Conservation (phyloP, 2,888 invertebrate genomes). For the Oxystoma pomonae region DNA sequence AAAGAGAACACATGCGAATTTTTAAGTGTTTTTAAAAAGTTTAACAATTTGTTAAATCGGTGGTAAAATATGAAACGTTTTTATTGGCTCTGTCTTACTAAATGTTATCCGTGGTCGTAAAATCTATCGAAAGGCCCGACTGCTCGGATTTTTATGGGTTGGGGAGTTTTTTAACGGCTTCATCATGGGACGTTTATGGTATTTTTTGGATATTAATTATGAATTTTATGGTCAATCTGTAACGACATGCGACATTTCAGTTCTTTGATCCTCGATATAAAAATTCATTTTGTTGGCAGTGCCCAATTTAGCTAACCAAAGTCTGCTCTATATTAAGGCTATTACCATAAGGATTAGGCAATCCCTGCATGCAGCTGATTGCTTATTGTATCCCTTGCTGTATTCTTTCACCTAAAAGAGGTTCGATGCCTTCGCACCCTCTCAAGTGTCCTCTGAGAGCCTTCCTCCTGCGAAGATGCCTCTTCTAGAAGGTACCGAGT, state of each 20-base stretch:
- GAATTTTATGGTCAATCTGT: not conserved
- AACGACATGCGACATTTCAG: not conserved
- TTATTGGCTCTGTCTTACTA: conserved; percentile 13
- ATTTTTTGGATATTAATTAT: not conserved
- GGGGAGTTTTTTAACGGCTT: conserved; percentile 17
- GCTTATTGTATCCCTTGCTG: no score
- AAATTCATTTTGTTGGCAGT: not conserved
- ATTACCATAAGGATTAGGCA: no score
- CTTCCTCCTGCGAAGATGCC: no score
- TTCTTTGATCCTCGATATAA: not conserved
- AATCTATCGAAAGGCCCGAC: conserved; percentile 11
- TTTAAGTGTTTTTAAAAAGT: conserved; percentile 25
- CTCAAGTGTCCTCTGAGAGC: no score
- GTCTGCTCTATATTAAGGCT: no score
- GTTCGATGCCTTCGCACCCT: no score
- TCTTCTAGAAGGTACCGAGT: no score
- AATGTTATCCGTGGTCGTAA: conserved; percentile 13
- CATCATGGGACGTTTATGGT: conserved; percentile 11
- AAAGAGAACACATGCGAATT: conserved; percentile 9
- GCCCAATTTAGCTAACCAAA: no score
- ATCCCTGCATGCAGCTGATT: no score
- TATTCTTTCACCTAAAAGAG: no score
- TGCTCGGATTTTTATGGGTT: conserved; percentile 16
- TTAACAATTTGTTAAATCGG: conserved; percentile 32
- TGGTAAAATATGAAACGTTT: conserved; percentile 24